These are phyloP conservation scores for Epiblema foenella DNA, from an alignment of 2,888 invertebrate genomes.

Conservation along the genomic window DNA sequence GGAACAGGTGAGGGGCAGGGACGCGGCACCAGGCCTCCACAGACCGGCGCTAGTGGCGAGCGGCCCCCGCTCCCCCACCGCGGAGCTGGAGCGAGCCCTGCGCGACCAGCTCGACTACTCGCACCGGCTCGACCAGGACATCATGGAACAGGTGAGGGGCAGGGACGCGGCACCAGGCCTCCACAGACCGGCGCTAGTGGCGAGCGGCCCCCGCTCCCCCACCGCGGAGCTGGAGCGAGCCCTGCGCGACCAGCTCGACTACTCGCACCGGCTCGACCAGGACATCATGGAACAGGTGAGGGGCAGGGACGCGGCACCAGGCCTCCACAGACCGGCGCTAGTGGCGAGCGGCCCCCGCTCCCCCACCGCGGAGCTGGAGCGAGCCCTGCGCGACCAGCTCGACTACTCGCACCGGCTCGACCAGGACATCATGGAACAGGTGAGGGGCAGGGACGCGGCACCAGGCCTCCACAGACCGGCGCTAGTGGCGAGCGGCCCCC, in stretches of 20 bases:
- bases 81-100: too few species aligned
- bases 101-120: too few species aligned
- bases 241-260: conserved; percentile 72
- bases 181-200: conserved; percentile 48
- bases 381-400: too few species aligned
- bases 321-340: conserved; percentile 39
- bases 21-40: conserved; percentile 21
- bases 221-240: conserved; percentile 78
- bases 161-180: conserved; percentile 28
- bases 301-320: conserved; percentile 25
- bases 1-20: not conserved
- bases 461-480: conserved; percentile 34
- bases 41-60: conserved; percentile 38
- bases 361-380: too few species aligned
- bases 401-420: too few species aligned
- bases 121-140: too few species aligned
- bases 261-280: conserved; percentile 75
- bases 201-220: conserved; percentile 64
- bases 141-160: too few species aligned
- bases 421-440: too few species aligned
- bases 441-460: conserved; percentile 13
- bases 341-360: too few species aligned
- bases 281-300: conserved; percentile 44
- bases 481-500: conserved; percentile 8
- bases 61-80: too few species aligned